These are phyloP conservation scores for Mythimna ferrago DNA, from an alignment of 2,888 invertebrate genomes.

Conservation along the genomic window DNA sequence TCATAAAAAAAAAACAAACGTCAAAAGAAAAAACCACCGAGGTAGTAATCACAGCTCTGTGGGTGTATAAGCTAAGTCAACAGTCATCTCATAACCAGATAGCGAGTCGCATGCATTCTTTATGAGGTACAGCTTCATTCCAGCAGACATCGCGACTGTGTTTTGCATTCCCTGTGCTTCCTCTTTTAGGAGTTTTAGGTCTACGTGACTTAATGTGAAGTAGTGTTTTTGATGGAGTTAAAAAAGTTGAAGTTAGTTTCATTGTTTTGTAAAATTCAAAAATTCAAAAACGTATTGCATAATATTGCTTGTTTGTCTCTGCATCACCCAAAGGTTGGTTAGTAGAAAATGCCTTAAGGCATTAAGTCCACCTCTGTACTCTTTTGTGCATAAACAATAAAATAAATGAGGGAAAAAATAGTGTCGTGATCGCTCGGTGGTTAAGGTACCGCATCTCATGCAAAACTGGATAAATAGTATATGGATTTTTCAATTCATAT, in stretches of 20 bases:
- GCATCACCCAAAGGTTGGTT: no score
- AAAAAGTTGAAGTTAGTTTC: neutral
- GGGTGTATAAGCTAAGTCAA: conserved; percentile 78
- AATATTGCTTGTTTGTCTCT: no score
- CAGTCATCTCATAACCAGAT: conserved; percentile 84
- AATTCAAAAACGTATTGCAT: no score
- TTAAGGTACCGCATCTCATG: no score
- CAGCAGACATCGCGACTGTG: conserved; percentile 54
- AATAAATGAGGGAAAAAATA: no score
- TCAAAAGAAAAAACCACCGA: conserved; percentile 2
- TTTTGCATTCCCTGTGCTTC: conserved; percentile 59
- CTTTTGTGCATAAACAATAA: no score
- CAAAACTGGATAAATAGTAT: no score
- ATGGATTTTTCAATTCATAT: no score
- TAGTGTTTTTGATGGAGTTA: conserved; percentile 16
- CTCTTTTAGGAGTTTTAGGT: conserved; percentile 34
- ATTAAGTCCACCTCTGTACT: no score
- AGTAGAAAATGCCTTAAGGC: no score
- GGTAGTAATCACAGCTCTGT: conserved; percentile 64
- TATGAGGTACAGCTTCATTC: conserved; percentile 74
- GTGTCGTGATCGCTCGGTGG: no score
- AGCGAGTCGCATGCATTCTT: conserved; percentile 83
- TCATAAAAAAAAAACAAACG: conserved; percentile 9
- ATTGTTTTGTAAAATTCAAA: neutral
- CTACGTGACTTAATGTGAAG: conserved; percentile 43